Percentiles rank a stretch among this genome's conserved stretches.
These are phyloP conservation scores for Rhagoletis zephyria DNA, from an alignment of 1,140 invertebrate genomes.

Conservation along the genomic window DNA sequence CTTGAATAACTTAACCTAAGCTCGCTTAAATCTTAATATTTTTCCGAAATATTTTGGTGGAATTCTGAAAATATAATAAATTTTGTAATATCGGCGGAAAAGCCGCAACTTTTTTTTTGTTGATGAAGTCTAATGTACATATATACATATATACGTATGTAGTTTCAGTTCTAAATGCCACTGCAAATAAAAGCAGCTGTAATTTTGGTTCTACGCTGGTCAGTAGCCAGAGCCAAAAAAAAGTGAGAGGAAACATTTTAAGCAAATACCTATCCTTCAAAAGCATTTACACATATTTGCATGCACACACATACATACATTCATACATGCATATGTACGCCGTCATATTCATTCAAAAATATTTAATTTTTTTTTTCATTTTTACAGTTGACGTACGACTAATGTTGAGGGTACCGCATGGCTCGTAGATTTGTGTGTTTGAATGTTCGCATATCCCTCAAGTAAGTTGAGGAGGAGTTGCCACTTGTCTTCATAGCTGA, in stretches of 20 bases:
- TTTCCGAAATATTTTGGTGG: no score
- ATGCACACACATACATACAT: background rate
- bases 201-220: no score
- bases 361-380: background rate
- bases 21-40: no score
- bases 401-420: background rate
- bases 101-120: no score
- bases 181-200: no score
- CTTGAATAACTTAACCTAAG: no score
- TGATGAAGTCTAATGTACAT: no score
- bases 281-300: background rate
- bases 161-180: no score
- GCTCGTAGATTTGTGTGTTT: background rate
- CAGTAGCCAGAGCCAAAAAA: background rate
- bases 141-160: no score
- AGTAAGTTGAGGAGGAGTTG: conserved; percentile 15
- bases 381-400: background rate
- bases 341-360: background rate
- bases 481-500: conserved; percentile 41
- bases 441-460: background rate
- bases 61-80: no score
- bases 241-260: background rate
- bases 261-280: background rate
- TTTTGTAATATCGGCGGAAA: no score
- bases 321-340: background rate